Evolutionary conservation across 2,797 vertebrate species (phyloP).

Genomic region (Gadopsis bispinosus): DNA sequence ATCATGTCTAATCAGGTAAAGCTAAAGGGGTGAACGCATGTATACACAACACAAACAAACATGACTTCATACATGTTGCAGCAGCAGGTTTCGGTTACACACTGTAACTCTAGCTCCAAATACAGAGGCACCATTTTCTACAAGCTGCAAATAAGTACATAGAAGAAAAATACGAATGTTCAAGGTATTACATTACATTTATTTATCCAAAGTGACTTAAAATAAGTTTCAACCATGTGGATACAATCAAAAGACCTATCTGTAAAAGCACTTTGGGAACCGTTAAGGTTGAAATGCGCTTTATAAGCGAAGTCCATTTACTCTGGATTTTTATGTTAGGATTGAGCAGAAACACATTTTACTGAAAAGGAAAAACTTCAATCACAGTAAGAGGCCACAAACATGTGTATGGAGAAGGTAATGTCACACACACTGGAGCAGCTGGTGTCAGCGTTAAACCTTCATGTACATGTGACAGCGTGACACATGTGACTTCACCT

Average conservation of each 20-base stretch:
- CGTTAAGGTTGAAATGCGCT: no score
- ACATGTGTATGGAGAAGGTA: neutral
- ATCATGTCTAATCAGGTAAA: slow-evolving; percentile 21
- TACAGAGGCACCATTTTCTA: neutral
- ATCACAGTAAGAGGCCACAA: neutral
- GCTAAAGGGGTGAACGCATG: neutral
- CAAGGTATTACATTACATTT: no score
- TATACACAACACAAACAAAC: slow-evolving; percentile 37
- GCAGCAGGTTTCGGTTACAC: slow-evolving; percentile 32
- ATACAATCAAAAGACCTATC: no score
- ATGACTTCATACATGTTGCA: slow-evolving; percentile 25
- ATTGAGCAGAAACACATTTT: neutral
- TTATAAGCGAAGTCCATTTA: no score
- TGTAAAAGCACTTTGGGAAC: no score
- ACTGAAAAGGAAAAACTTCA: neutral
- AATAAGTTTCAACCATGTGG: no score
- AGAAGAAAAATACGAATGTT: neutral
- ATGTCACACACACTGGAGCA: neutral
- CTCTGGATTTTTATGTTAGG: neutral
- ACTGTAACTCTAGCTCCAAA: neutral
- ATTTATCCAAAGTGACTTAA: no score
- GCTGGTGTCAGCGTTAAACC: slow-evolving; percentile 26
- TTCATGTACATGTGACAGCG: slow-evolving; percentile 55
- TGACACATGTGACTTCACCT: slow-evolving; percentile 50
- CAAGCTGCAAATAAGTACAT: neutral